These are phyloP conservation scores for Pseudomyrmex concolor DNA, from an alignment of 1,140 invertebrate genomes.

Conservation along the genomic window DNA sequence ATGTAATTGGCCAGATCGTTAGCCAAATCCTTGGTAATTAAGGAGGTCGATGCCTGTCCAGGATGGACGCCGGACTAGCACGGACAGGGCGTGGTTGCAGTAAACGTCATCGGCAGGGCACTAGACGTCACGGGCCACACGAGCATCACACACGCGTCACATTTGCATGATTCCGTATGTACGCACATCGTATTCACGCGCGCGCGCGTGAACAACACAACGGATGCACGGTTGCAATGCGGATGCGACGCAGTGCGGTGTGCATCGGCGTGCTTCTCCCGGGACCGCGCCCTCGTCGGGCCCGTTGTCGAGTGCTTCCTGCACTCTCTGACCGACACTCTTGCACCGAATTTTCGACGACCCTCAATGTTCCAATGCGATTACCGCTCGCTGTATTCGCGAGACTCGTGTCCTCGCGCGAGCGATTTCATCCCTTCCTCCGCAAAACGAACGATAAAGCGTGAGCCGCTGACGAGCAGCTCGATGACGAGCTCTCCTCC, in stretches of 20 bases:
- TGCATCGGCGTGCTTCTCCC: conserved; percentile 1
- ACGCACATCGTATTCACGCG: conserved; percentile 48
- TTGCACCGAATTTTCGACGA: conserved; percentile 68
- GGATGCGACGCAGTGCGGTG: conserved; percentile 72
- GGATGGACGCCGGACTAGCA: conserved; percentile 74
- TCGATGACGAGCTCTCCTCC: no score
- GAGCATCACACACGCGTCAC: conserved; percentile 77
- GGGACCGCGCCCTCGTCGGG: conserved; percentile 50
- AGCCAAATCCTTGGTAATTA: conserved; percentile 79
- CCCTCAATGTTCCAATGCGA: conserved; percentile 64
- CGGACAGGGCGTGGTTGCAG: conserved; percentile 79
- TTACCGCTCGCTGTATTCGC: conserved; percentile 30
- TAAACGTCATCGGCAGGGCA: conserved; percentile 81
- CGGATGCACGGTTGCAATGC: conserved; percentile 70
- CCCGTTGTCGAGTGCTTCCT: conserved; percentile 68
- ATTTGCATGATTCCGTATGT: conserved; percentile 78
- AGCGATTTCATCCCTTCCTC: conserved; percentile 25
- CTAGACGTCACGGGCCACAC: conserved; percentile 80
- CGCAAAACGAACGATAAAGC: conserved; percentile 57
- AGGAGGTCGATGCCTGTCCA: conserved; percentile 78
- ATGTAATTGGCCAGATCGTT: conserved; percentile 64
- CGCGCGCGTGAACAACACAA: conserved; percentile 67
- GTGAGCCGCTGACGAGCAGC: not conserved
- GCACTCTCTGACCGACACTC: conserved; percentile 52
- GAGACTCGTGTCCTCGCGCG: conserved; percentile 1